phyloP scores from a whole-genome alignment of 2,113 vertebrate species.

The Paedocypris sp. region DNA sequence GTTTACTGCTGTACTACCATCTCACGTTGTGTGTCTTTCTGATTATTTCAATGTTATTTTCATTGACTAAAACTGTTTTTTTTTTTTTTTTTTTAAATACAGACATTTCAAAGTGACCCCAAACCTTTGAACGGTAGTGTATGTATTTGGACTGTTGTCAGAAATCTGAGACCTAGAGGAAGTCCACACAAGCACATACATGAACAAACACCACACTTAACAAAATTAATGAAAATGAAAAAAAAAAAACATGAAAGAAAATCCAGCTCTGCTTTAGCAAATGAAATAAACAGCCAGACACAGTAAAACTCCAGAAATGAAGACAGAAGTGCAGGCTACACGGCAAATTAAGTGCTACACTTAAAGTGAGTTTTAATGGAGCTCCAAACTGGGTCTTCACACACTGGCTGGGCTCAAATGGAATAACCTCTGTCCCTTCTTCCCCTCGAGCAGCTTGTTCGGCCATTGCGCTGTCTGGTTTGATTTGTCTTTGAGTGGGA shows the following conservation, averaged over 20 bases:
- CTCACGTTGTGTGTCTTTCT: no score
- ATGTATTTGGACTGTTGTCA: no score
- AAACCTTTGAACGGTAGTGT: no score
- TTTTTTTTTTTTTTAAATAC: no score
- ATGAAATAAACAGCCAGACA: constrained; percentile 18
- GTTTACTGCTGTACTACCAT: no score
- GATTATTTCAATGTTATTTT: no score
- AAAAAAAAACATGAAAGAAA: not conserved
- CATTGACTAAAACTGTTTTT: no score
- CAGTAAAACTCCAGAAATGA: constrained; percentile 14
- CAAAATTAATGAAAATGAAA: no score
- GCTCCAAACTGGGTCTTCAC: constrained; percentile 15
- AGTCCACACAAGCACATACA: no score
- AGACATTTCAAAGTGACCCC: no score
- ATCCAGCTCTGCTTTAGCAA: constrained; percentile 33
- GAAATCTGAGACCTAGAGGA: no score
- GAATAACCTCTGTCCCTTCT: constrained; percentile 24
- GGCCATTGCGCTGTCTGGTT: constrained; percentile 49
- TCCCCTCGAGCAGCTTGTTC: constrained; percentile 32
- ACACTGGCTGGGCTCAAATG: constrained; percentile 49
- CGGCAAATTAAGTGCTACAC: constrained; percentile 51
- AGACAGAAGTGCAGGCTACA: constrained; percentile 42
- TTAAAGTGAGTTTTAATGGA: constrained; percentile 29
- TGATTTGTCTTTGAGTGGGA: constrained; percentile 55
- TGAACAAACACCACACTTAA: no score